Evolutionary conservation across 2,888 invertebrate species (phyloP).

Genomic region (Escarpia spicata): DNA sequence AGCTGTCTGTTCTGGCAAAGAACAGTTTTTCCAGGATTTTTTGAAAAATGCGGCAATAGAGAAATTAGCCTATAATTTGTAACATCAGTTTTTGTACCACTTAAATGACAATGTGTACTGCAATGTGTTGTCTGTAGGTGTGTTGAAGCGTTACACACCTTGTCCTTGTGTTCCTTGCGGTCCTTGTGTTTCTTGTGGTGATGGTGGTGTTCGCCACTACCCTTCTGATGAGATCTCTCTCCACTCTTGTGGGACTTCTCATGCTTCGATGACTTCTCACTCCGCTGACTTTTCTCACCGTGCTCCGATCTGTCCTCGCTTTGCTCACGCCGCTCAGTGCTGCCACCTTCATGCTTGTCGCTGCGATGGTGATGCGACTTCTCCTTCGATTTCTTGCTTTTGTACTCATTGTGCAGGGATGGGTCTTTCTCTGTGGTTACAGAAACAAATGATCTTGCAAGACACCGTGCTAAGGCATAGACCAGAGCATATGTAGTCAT

Average conservation of each 20-base stretch:
- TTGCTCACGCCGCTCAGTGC: neutral
- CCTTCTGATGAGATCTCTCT: constrained; percentile 17
- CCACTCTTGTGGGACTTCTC: neutral
- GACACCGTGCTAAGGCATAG: neutral
- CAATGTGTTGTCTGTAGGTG: neutral
- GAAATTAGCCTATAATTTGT: too few species aligned
- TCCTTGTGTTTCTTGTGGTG: constrained; percentile 46
- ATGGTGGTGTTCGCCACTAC: constrained; percentile 13
- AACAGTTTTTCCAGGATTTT: too few species aligned
- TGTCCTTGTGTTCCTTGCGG: constrained; percentile 31
- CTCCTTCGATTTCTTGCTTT: constrained; percentile 51
- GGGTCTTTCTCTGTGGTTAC: constrained; percentile 53
- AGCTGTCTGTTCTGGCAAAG: too few species aligned
- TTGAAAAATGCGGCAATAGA: too few species aligned
- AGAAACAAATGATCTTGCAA: neutral
- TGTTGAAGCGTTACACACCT: neutral
- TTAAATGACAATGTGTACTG: too few species aligned
- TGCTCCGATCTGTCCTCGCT: constrained; percentile 28
- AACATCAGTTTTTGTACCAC: too few species aligned
- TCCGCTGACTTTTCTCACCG: constrained; percentile 7
- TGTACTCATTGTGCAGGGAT: constrained; percentile 58
- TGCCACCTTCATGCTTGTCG: neutral
- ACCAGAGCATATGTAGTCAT: neutral
- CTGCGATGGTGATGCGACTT: constrained; percentile 32
- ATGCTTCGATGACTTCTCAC: constrained; percentile 18